Base-by-base conservation (phyloP, 1,140 invertebrate genomes). In the Pogonus chalceus region DNA sequence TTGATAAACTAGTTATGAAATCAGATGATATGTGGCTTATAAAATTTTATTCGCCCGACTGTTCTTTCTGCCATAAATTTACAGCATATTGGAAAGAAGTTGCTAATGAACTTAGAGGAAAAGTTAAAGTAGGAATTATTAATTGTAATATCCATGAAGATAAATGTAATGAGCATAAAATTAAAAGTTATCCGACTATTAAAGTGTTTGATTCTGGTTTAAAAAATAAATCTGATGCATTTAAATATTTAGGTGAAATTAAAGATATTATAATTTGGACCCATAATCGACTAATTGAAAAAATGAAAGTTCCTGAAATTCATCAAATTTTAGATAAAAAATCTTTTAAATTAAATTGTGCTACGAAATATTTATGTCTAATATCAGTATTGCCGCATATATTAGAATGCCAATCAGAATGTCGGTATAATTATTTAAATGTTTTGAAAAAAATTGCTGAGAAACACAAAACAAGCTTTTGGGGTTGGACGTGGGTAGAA, bases 21-120 rank as follows among this genome's bases (percentile, higher is more conserved):
- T 92, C 89, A 2, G 88, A 95, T n/a, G 92, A 96, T 62, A 79
- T 95, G 71, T 97, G 92, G 91, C 66, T 99, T 49, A 92, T 99
- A 2, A 94, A 98, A 70, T 98, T 98, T 77, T 98, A 85, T 72
- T 95, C 96, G 14, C 96, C 96, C 0, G 94, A 91, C 91, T 96
- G 92, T 70, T 90, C 90, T 18, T 91, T 98, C 70, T 98, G 95
- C 68, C 96, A 98, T 73, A 95, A 90, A 67, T 76, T 99, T 10
- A 92, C 87, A 47, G 95, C 96, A 0, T 85, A 95, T 58, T 98
- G 93, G 93, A 87, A 86, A n/a, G 82, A 87, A 67, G 96, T 96
- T 31, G 96, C 97, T 35, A 82, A 84, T 20, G 85, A 96, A 68
- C 77, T 99, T 1, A 96, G 96, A 73, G 96, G 95, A 75, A 88